Conservation (phyloP, 2,888 invertebrate genomes). For the Calliopum simillimum region DNA sequence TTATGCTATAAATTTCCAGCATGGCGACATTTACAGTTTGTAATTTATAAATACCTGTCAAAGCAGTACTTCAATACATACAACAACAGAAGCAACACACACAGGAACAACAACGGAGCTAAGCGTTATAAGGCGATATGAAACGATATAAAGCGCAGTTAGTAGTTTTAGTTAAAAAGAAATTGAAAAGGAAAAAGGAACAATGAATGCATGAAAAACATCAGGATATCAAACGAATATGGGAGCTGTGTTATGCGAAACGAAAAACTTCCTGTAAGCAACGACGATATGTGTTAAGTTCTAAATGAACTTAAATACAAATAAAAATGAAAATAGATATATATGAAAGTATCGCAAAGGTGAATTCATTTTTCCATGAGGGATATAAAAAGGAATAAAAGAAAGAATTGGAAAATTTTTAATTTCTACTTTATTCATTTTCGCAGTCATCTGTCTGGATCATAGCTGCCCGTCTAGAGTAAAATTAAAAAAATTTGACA, state of each 20-base stretch:
- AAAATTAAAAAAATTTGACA: no score
- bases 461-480: no score
- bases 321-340: no score
- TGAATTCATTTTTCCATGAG: no score
- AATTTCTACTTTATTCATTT: not conserved
- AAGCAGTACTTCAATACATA: not conserved
- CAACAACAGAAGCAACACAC: not conserved
- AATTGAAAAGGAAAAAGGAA: not conserved
- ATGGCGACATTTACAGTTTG: constrained; percentile 33
- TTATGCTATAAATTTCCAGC: constrained; percentile 28
- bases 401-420: not conserved
- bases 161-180: not conserved
- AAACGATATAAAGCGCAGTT: not conserved
- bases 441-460: no score
- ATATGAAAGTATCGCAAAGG: no score
- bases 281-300: no score
- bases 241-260: not conserved
- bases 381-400: not conserved
- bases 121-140: not conserved
- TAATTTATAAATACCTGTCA: constrained; percentile 36
- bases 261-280: constrained; percentile 1
- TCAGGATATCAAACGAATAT: not conserved
- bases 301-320: no score
- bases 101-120: not conserved
- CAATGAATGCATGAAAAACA: not conserved